These are phyloP conservation scores for Plagodis dolabraria DNA, from an alignment of 2,888 invertebrate species.

Conservation along the genomic window DNA sequence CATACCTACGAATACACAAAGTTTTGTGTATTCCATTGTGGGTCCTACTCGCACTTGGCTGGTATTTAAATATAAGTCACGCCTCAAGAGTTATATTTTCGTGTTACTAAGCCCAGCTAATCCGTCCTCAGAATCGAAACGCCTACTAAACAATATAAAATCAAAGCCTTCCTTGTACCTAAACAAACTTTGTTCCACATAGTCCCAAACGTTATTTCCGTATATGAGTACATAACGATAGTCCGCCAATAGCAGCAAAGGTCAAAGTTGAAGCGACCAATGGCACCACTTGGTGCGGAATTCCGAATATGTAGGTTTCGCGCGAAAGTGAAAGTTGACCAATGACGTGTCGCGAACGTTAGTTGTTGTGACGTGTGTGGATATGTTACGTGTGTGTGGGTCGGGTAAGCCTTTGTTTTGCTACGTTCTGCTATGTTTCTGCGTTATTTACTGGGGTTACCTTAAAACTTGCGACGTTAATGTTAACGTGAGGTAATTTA, in stretches of 20 bases:
- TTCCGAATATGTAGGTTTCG: constrained; percentile 79
- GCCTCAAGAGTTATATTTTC: too few relatives aligned
- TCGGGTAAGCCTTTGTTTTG: constrained; percentile 34
- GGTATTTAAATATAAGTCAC: too few relatives aligned
- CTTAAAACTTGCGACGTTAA: constrained; percentile 18
- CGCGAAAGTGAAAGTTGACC: constrained; percentile 78
- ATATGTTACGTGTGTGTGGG: constrained; percentile 48
- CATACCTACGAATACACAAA: too few relatives aligned
- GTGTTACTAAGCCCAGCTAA: neutral
- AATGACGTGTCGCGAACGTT: constrained; percentile 63
- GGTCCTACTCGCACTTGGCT: too few relatives aligned
- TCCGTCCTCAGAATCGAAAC: constrained; percentile 14
- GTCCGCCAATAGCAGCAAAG: constrained; percentile 70
- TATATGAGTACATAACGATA: constrained; percentile 34
- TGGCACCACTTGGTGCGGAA: constrained; percentile 57
- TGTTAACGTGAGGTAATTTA: constrained; percentile 16
- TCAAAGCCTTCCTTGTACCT: constrained; percentile 35
- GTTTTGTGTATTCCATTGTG: too few relatives aligned
- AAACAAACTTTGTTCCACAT: constrained; percentile 35
- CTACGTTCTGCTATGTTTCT: constrained; percentile 27
- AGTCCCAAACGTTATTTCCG: constrained; percentile 40
- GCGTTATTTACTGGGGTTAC: constrained; percentile 16
- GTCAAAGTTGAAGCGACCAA: constrained; percentile 72
- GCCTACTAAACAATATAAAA: constrained; percentile 38
- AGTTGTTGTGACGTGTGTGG: constrained; percentile 54